Evolutionary conservation across 2,797 vertebrate species (phyloP).

Genomic region (Saxicola maurus): DNA sequence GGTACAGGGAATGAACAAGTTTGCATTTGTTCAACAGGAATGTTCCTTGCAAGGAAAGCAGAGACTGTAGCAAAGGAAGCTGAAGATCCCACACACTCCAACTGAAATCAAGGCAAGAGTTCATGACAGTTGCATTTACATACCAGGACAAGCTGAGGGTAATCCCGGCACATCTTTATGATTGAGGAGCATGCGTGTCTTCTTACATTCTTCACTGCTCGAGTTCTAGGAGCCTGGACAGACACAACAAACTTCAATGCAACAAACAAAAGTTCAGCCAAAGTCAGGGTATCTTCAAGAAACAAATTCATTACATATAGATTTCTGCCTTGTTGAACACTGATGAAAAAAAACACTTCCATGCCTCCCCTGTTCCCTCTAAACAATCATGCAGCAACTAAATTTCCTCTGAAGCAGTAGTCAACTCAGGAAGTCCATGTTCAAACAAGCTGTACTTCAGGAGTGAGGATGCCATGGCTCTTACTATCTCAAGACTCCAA

Average conservation of each 20-base stretch:
- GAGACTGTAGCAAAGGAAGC: not conserved
- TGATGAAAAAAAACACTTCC: not conserved
- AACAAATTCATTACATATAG: not conserved
- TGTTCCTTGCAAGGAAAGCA: not conserved
- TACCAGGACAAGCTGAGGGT: conserved; percentile 89
- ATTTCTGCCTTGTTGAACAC: not conserved
- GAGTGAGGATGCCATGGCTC: not conserved
- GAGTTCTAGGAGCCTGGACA: conserved; percentile 84
- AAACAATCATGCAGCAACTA: not conserved
- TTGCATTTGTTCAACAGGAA: not conserved
- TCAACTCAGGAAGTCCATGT: not conserved
- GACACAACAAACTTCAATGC: conserved; percentile 39
- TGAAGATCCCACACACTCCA: not conserved
- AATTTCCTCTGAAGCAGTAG: not conserved
- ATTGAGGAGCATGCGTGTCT: conserved; percentile 92
- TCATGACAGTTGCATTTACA: not conserved
- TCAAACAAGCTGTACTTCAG: not conserved
- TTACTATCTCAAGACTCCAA: not conserved
- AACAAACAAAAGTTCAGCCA: conserved; percentile 35
- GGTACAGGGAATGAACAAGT: not conserved
- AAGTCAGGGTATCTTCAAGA: not conserved
- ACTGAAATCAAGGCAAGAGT: not conserved
- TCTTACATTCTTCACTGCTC: conserved; percentile 91
- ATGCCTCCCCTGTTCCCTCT: not conserved
- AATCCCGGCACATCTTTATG: conserved; percentile 94